Evolutionary conservation across 2,888 invertebrate species (phyloP).

Genomic region (Cenopis cana): DNA sequence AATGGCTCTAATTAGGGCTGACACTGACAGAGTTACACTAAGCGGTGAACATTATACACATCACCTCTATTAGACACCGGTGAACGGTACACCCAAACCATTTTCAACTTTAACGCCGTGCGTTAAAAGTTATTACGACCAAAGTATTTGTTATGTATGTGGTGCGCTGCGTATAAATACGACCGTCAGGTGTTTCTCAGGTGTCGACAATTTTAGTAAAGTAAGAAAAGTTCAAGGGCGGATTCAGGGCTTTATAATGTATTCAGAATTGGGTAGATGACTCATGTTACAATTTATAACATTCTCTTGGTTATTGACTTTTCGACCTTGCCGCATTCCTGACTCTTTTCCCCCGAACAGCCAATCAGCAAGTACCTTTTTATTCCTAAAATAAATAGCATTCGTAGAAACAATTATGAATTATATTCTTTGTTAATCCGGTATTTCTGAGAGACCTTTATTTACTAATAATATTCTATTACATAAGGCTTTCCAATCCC

Average conservation of each 20-base stretch:
- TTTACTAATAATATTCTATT: no score
- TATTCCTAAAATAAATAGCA: slow-evolving; percentile 3
- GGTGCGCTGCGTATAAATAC: slow-evolving; percentile 41
- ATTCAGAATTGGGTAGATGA: no score
- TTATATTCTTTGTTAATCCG: neutral
- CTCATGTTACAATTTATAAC: no score
- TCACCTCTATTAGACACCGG: slow-evolving; percentile 25
- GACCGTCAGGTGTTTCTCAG: slow-evolving; percentile 42
- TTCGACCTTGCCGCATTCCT: neutral
- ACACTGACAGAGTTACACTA: slow-evolving; percentile 80
- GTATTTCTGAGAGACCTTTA: neutral
- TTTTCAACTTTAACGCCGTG: slow-evolving; percentile 17
- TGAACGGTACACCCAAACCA: neutral
- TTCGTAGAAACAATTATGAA: slow-evolving; percentile 1
- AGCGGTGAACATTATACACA: slow-evolving; percentile 58
- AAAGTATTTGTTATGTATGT: slow-evolving; percentile 9
- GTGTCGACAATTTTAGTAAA: slow-evolving; percentile 36
- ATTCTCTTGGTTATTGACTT: neutral
- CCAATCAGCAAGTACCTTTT: slow-evolving; percentile 14
- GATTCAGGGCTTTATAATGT: neutral
- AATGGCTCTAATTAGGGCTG: slow-evolving; percentile 81
- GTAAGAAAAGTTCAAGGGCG: slow-evolving; percentile 15
- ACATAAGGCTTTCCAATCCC: no score
- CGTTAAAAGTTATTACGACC: slow-evolving; percentile 9
- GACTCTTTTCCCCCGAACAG: neutral